These are phyloP conservation scores for Barnardius zonarius DNA, from an alignment of 2,113 vertebrate species.

Conservation along the genomic window DNA sequence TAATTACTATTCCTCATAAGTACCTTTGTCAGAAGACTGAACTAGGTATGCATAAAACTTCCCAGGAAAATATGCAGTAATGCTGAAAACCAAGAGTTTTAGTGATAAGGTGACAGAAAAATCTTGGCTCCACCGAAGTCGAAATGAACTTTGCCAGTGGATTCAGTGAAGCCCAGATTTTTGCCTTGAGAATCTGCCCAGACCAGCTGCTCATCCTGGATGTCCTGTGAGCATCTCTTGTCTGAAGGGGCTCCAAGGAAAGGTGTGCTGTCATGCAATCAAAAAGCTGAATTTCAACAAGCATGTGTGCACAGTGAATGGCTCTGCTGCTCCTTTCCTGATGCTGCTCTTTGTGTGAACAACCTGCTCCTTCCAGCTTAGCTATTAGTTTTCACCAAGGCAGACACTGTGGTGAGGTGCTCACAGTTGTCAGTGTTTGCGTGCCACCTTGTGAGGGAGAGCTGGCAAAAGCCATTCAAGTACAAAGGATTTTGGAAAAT, in stretches of 20 bases:
- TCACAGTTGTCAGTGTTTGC: not conserved
- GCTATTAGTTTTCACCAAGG: not conserved
- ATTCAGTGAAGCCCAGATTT: constrained; percentile 15
- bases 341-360: not conserved
- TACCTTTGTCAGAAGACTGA: constrained; percentile 20
- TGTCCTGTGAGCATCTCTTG: not conserved
- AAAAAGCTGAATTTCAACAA: not conserved
- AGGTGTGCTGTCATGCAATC: not conserved
- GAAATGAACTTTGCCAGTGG: constrained; percentile 26
- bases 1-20: constrained; percentile 14
- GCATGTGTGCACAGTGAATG: not conserved
- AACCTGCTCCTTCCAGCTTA: not conserved
- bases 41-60: constrained; percentile 4
- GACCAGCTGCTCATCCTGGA: constrained; percentile 20
- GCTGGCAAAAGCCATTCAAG: not conserved
- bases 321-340: not conserved
- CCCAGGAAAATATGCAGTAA: not conserved
- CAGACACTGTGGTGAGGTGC: not conserved
- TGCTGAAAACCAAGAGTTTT: constrained; percentile 18
- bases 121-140: not conserved
- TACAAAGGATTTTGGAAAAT: not conserved
- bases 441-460: not conserved
- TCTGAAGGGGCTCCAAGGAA: not conserved
- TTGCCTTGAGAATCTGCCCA: constrained; percentile 20
- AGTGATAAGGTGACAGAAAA: constrained; percentile 32